Conservation (phyloP, 2,113 vertebrate genomes). For the Notiomystis cincta region DNA sequence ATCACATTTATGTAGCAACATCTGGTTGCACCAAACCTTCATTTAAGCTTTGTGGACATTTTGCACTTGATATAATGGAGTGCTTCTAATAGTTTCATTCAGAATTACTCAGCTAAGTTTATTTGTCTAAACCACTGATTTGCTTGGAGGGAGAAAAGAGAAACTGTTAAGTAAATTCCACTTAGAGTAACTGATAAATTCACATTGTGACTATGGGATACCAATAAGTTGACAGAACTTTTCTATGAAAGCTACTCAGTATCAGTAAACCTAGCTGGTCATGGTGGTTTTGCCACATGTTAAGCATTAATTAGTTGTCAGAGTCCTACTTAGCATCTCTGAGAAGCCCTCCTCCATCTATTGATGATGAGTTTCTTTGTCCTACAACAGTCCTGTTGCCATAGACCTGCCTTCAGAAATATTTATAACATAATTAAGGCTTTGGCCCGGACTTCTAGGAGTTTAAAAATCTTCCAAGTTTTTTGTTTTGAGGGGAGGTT, state of each 20-base stretch:
- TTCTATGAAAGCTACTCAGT: neutral
- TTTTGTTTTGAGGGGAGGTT: neutral
- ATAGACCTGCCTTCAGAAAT: neutral
- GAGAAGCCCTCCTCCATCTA: neutral
- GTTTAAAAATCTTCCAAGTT: neutral
- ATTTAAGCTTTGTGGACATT: neutral
- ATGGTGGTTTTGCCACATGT: rapidly evolving
- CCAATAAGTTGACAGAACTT: neutral
- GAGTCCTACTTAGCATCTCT: neutral
- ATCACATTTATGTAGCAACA: neutral
- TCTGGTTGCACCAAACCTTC: neutral
- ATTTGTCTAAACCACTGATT: neutral
- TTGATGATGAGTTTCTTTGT: neutral
- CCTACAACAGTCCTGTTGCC: neutral
- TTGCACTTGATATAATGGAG: neutral
- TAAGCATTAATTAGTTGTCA: neutral
- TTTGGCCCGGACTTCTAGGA: neutral
- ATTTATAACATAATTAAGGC: neutral
- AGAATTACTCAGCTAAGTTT: neutral
- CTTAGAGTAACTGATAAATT: neutral
- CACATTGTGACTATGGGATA: neutral
- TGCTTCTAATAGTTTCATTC: neutral
- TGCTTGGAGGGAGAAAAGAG: neutral
- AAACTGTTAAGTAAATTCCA: neutral
- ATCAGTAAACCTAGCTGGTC: neutral